These are phyloP conservation scores for Neodon shergylaensis DNA, from an alignment of 2,113 vertebrate genomes.

Conservation along the genomic window DNA sequence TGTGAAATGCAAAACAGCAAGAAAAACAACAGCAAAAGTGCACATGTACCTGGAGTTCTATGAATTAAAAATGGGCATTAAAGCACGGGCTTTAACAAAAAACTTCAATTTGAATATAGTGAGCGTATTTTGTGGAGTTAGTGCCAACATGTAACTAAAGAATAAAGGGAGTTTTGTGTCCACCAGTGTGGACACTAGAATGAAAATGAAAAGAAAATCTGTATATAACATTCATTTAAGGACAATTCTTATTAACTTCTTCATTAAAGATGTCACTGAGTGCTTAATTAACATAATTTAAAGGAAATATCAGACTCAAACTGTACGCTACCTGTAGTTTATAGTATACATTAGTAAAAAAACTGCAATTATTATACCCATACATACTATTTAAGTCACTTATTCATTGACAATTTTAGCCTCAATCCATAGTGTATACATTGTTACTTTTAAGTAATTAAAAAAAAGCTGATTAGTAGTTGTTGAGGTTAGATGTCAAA, in stretches of 20 bases:
- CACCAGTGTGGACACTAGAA: too few species aligned
- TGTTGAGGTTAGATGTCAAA: not conserved
- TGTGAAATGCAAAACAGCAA: constrained; percentile 32
- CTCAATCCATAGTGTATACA: not conserved
- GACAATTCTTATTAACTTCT: constrained; percentile 1
- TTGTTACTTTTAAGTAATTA: not conserved
- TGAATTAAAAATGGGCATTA: not conserved
- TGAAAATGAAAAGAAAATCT: too few species aligned
- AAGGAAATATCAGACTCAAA: constrained; percentile 12
- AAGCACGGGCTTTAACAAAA: constrained; percentile 13
- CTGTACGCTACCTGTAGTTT: not conserved
- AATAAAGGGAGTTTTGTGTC: too few species aligned
- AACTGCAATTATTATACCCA: not conserved
- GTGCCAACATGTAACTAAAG: too few species aligned
- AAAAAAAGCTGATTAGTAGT: not conserved
- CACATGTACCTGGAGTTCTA: not conserved
- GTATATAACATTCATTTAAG: not conserved
- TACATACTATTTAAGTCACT: not conserved
- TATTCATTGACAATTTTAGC: constrained; percentile 6
- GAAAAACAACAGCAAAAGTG: not conserved
- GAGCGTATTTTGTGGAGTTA: too few species aligned
- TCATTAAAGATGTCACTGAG: constrained; percentile 9
- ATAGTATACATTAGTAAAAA: constrained; percentile 4
- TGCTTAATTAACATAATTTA: not conserved
- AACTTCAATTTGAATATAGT: too few species aligned